Base-by-base conservation (phyloP, 2,888 invertebrate genomes). In the Elysia crispata region DNA sequence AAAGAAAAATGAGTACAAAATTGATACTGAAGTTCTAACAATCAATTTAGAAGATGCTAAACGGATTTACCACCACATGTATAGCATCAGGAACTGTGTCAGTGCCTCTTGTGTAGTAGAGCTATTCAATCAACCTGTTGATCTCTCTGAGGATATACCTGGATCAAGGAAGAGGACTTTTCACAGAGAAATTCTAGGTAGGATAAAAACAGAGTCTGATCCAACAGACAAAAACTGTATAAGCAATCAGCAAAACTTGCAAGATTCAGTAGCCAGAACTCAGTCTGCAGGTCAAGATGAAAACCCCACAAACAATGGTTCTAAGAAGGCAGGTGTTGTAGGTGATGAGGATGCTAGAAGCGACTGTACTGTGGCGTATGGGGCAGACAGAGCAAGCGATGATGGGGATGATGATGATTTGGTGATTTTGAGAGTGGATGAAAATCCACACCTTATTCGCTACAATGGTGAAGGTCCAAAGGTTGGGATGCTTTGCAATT, bases 31-130 rank as follows among this genome's bases (percentile, higher is more conserved):
- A 11, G 76, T 80, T 5, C 76, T 76, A 20, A 76, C 70, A 25
- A 80, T 80, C 5, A 80, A 31, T 33, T 33, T 80, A 11, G 57
- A 73, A 50, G 80, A 80, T 76, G 80, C 80, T 13, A 70, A 72
- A 33, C 70, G 73, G 13, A 76, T 80, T 54, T 80, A 80, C 41
- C 80, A 80, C 69, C 25, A 72, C 30, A 66, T 80, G 54, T 80
- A 80, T 50, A 70, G 69, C 25, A 76, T 80, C 11, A 72, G 33
- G 13, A 69, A 41, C 33, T 80, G 80, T 25, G 70, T 76, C 70
- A 13, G 25, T 23, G 49, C 76, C 20, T 23, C 70, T 11, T 80
- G 80, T 72, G 64, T 76, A 5, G 57, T 54, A 15, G 64, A 80
- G n/a, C 54, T 80, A 1, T 50, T 50, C 15, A 6, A 62, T n/a